Evolutionary conservation across 2,113 vertebrate species (phyloP), one percentile per base, ranked within the genome.

Genomic region (Cheirogaleus medius): DNA sequence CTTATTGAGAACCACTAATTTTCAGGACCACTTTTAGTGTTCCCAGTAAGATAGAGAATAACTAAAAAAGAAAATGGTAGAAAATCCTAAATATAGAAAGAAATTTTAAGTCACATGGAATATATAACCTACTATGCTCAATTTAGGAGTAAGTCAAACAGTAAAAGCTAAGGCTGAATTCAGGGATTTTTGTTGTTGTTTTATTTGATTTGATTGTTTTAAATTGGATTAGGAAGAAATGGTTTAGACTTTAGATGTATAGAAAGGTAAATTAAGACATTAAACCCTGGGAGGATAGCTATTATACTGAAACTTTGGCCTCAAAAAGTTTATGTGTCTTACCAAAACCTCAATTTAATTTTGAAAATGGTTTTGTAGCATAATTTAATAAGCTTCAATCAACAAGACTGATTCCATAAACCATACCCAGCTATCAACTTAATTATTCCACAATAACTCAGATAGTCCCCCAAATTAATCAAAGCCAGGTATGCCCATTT

Each of bases 361-460:
- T 87, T 90, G 52, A 29, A 94, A 95, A 86, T 73, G 27, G 23
- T 89, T 92, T 85, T 82, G 37, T 58, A 91, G n/a, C 80, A n/a
- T 90, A 92, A 87, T 94, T 90, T 94, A 77, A 77, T 77, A 86
- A 66, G 8, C 52, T 82, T 74, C 58, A 21, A 73, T n/a, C 37
- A 56, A 52, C 1, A 95, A 96, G 66, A 94, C 39, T 71, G 21
- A 78, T 77, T 78, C 47, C 66, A 37, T 66, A 92, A 95, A 17
- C 25, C 44, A 58, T 52, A 71, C 14, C 32, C 27, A 92, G 52
- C 6, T 90, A 89, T 82, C 83, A 91, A 80, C 18, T 74, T 91
- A 95, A 89, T 95, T 91, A 81, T 21, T 83, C 32, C 34, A 92
- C 25, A 83, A 47, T 92, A 81, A 94, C 44, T 87, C 66, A 91